Evolutionary conservation across 2,113 vertebrate genomes (phyloP).

Genomic region (Edolisoma coerulescens): DNA sequence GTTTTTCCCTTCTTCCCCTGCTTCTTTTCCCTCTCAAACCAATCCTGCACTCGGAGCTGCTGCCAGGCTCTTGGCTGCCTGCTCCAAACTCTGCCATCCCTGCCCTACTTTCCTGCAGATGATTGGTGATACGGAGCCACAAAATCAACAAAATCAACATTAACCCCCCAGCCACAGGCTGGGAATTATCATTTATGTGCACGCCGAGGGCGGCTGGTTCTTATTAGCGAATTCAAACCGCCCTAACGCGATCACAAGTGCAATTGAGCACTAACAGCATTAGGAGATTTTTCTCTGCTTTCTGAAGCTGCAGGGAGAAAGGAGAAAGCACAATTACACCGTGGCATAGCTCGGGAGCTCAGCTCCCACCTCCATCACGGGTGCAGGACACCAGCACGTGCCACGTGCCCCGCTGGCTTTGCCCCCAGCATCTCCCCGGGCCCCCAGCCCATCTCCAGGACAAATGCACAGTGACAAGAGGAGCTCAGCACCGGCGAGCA

Average conservation of each 20-base stretch:
- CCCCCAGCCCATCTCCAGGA: background rate
- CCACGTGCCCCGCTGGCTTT: background rate
- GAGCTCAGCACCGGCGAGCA: background rate
- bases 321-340: background rate
- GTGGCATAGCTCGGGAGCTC: background rate
- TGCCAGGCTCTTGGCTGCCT: background rate
- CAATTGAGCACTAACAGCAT: background rate
- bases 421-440: background rate
- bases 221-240: background rate
- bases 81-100: background rate
- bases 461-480: background rate
- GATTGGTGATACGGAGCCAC: background rate
- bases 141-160: background rate
- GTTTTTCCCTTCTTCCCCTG: background rate
- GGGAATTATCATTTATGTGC: background rate
- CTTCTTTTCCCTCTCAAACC: background rate
- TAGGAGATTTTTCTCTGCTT: background rate
- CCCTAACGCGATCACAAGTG: background rate
- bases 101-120: background rate
- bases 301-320: background rate
- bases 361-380: background rate
- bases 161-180: background rate
- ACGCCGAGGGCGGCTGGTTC: background rate
- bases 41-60: background rate
- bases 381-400: accelerated